Base-by-base conservation (phyloP, 1,140 invertebrate genomes). In the Theocolax elegans region DNA sequence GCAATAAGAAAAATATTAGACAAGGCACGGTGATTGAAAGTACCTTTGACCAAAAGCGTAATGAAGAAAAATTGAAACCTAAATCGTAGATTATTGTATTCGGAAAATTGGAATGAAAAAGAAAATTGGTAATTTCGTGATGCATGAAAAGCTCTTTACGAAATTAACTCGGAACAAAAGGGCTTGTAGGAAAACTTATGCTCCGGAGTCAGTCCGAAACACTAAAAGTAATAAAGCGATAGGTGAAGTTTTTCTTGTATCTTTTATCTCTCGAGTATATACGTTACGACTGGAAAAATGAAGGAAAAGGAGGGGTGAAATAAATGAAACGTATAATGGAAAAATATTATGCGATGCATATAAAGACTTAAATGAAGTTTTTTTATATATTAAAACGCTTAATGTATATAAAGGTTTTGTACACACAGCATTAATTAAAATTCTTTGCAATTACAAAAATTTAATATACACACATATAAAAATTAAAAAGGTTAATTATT, bases 141-240 rank as follows among this genome's bases (percentile, higher is more conserved):
- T 49, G 46, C 46, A 49, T 23, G 46, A 49, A 49, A 49, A 35
- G n/a, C 54, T 40, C 54, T 42, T 58, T 58, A 21, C 35, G 27
- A 42, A 40, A 40, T 40, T 58, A 58, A 58, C 35, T 23, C 10
- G 3, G 17, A 15, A 35, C 0, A 58, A 58, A 58, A 54, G n/a
- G 17, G 19, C 15, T 54, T 4, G n/a, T n/a, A 17, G 27, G 31
- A 35, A 35, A 44, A 49, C 17, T 21, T 21, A 19, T 13, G 4
- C 51, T 17, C 3, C 1, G 31, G 31, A 35, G 10, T 35, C 17
- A 13, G 19, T 12, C 13, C 9, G 19, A 42, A 40, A 58, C 38
- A 17, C 7, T 38, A 10, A 40, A 40, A 58, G 35, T 58, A 58
- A 58, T 58, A 38, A 58, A 58, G 17, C n/a, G 21, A 35, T 35